These are phyloP conservation scores for Discoglossus pictus DNA, from an alignment of 2,797 vertebrate genomes.

Conservation along the genomic window DNA sequence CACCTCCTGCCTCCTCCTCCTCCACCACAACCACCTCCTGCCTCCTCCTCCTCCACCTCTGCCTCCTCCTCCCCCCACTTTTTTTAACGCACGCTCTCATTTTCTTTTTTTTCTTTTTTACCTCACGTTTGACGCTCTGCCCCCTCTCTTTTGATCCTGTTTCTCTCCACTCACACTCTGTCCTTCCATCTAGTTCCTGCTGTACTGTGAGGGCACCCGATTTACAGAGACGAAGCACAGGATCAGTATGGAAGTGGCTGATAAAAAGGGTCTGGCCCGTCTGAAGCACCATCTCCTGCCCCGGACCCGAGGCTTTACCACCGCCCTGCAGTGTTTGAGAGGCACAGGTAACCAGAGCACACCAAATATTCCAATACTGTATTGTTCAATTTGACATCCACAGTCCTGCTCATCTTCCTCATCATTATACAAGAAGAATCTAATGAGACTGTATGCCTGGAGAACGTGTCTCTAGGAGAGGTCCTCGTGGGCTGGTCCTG, in stretches of 20 bases:
- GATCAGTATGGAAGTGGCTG: slow-evolving; percentile 97
- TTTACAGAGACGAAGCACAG: slow-evolving; percentile 96
- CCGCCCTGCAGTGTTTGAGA: slow-evolving; percentile 91
- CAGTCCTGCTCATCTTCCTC: no score
- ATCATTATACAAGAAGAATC: no score
- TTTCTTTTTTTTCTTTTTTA: no score
- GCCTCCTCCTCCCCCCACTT: background rate
- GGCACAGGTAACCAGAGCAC: slow-evolving; percentile 91
- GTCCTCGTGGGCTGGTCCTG: no score
- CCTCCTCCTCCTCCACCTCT: background rate
- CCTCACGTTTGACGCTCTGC: no score
- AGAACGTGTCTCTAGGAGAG: no score
- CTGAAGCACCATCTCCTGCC: slow-evolving; percentile 96
- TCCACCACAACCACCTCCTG: background rate
- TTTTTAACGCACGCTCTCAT: no score
- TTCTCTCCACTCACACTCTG: background rate
- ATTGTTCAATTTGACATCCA: no score
- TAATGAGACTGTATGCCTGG: no score
- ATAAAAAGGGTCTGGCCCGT: slow-evolving; percentile 90
- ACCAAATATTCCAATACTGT: no score
- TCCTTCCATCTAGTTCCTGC: slow-evolving; percentile 78
- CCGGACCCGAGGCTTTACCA: slow-evolving; percentile 97
- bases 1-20: background rate
- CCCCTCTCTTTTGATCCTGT: no score
- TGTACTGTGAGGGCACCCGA: slow-evolving; percentile 97